These are phyloP conservation scores for Brachypteracias leptosomus DNA, from an alignment of 2,113 vertebrate species.

Conservation along the genomic window DNA sequence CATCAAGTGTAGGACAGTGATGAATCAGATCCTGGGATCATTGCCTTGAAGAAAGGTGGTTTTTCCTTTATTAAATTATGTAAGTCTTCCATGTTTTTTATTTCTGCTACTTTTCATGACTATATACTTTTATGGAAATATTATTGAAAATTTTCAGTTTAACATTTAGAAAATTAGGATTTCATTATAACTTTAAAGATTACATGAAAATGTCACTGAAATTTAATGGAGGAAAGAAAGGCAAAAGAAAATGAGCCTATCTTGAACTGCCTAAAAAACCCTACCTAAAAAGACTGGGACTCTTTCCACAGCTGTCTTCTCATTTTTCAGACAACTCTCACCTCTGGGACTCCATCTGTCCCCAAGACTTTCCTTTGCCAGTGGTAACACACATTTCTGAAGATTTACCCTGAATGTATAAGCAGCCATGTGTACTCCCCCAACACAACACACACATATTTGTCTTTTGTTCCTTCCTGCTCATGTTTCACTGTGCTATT, in stretches of 20 bases:
- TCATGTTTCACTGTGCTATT: background rate
- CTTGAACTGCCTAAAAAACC: background rate
- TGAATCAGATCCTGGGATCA: background rate
- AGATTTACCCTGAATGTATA: background rate
- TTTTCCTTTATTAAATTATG: background rate
- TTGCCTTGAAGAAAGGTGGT: background rate
- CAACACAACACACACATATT: background rate
- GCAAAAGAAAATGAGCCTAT: background rate
- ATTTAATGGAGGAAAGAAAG: background rate
- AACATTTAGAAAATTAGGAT: background rate
- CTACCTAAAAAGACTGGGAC: background rate
- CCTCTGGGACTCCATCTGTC: background rate
- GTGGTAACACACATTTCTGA: background rate
- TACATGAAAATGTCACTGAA: background rate
- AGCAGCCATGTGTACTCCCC: background rate
- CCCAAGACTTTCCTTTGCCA: background rate
- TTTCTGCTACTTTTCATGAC: background rate
- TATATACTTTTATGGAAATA: background rate
- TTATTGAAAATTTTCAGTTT: background rate
- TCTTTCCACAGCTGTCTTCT: background rate
- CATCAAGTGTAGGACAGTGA: background rate
- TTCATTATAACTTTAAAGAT: background rate
- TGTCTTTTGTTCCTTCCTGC: background rate
- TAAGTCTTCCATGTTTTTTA: background rate
- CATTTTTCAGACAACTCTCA: conserved; percentile 14